A percentile compares a stretch with the other conserved stretches of the same genome.
Conservation (phyloP, 1,140 invertebrate species). For the Eurytemora carolleeae region DNA sequence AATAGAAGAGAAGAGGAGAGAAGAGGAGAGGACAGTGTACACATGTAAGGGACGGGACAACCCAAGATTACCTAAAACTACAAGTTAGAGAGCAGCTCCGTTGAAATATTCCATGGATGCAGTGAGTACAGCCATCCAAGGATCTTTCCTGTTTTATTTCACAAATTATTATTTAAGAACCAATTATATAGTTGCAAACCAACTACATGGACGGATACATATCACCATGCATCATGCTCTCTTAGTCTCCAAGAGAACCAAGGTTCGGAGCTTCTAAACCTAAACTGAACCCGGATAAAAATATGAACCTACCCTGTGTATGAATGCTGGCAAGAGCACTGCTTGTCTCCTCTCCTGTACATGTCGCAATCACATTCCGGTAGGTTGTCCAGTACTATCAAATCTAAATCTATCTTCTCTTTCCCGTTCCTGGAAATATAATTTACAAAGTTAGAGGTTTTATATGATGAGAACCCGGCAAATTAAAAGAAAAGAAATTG, state of each 20-base stretch:
- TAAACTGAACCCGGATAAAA: background rate
- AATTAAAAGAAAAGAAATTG: no score
- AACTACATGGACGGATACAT: no score
- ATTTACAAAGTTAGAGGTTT: no score
- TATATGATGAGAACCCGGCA: no score
- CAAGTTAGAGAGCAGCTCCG: background rate
- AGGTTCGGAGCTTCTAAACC: background rate
- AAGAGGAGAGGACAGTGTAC: no score
- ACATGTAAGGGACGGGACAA: background rate
- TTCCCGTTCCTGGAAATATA: conserved; percentile 8
- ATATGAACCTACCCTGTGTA: conserved; percentile 14
- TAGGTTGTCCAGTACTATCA: conserved; percentile 9
- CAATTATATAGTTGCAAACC: no score
- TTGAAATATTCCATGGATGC: background rate
- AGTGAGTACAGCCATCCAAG: background rate
- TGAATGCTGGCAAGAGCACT: conserved; percentile 13
- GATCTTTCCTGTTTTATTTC: background rate
- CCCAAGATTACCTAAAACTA: background rate
- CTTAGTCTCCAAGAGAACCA: background rate
- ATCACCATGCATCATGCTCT: background rate
- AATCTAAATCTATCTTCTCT: conserved; percentile 11
- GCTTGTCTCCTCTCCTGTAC: conserved; percentile 8
- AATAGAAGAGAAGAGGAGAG: no score
- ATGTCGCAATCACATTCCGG: conserved; percentile 15
- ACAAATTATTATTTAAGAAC: background rate